Conservation (phyloP, 2,113 vertebrate species). For the Neolamprologus caudopunctatus region DNA sequence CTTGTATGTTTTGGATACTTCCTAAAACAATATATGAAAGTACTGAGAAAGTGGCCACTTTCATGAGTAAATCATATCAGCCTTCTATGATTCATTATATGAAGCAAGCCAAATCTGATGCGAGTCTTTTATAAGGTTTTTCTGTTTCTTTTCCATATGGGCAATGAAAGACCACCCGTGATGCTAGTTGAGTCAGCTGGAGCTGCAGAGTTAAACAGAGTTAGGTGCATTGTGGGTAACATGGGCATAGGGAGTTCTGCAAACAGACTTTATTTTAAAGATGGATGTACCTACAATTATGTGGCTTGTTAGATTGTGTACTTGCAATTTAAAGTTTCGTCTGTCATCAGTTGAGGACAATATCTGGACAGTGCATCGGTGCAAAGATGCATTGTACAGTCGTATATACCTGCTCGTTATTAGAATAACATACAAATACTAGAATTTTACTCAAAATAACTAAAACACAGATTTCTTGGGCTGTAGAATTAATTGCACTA, state of each 20-base stretch:
- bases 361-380: background rate
- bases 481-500: background rate
- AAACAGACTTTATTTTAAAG: background rate
- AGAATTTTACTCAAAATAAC: background rate
- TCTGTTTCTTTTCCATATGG: background rate
- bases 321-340: background rate
- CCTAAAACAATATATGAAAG: background rate
- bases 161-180: rapidly evolving
- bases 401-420: background rate
- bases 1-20: background rate
- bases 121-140: rapidly evolving
- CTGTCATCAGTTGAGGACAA: background rate
- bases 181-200: background rate
- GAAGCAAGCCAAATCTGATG: background rate
- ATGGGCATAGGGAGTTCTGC: background rate
- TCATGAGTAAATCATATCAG: background rate
- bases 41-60: background rate
- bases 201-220: background rate
- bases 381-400: background rate
- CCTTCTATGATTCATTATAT: background rate
- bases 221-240: background rate
- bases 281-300: background rate
- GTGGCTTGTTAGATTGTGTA: background rate
- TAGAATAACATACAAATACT: background rate
- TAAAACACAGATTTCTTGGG: background rate